phyloP scores from a whole-genome alignment of 1,140 invertebrate genomes.

The Drosophila sturtevanti region DNA sequence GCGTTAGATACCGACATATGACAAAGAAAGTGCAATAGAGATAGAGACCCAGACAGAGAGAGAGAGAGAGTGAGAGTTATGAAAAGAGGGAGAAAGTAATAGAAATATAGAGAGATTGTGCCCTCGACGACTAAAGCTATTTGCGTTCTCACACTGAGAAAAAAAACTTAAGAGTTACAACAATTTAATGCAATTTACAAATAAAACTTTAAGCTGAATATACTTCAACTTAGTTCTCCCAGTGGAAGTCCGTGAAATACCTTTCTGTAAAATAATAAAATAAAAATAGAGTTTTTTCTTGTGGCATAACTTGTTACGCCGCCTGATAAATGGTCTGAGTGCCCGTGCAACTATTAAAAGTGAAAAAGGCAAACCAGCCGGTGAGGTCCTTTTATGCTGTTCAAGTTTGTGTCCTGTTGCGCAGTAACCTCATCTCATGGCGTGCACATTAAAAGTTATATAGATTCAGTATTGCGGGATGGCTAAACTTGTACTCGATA shows the following conservation, averaged over 20 bases:
- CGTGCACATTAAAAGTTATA: constrained; percentile 61
- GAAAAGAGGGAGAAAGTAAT: neutral
- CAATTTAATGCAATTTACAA: neutral
- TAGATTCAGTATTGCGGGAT: constrained; percentile 35
- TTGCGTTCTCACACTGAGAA: neutral
- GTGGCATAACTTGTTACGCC: constrained; percentile 68
- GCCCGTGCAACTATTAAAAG: constrained; percentile 38
- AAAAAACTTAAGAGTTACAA: neutral
- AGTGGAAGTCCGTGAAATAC: constrained; percentile 52
- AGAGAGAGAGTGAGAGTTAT: neutral
- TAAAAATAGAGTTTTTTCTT: constrained; percentile 55
- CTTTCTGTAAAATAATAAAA: constrained; percentile 62
- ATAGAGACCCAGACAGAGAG: too few species aligned
- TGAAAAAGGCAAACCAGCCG: constrained; percentile 9
- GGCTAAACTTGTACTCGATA: constrained; percentile 53
- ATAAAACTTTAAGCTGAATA: neutral
- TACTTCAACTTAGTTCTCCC: neutral
- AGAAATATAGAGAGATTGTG: neutral
- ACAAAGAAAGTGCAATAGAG: neutral
- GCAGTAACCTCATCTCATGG: constrained; percentile 25
- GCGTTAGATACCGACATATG: constrained; percentile 4
- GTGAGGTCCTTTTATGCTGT: constrained; percentile 13
- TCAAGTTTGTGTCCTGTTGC: constrained; percentile 52
- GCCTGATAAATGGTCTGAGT: constrained; percentile 64
- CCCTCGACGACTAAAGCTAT: neutral